Percentiles rank a stretch among this genome's conserved stretches.
Conservation (phyloP, 1,140 invertebrate species). For the Drosophila yakuba region DNA sequence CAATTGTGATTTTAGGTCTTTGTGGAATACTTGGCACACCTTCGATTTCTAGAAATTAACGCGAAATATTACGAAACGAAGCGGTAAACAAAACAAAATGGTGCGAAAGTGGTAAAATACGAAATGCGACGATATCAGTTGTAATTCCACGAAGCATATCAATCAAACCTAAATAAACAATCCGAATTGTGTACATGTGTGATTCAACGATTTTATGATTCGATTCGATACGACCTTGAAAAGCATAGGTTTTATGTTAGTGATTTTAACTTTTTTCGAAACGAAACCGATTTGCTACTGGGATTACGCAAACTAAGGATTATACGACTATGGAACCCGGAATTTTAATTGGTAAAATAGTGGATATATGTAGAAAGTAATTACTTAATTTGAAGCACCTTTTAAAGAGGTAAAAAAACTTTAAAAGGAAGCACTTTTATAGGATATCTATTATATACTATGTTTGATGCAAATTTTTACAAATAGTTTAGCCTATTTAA, state of each 20-base stretch:
- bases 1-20: slow-evolving; percentile 17
- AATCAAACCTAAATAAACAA: slow-evolving; percentile 35
- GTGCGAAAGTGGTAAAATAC: slow-evolving; percentile 36
- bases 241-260: slow-evolving; percentile 28
- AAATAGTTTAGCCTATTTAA: no score
- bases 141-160: slow-evolving; percentile 23
- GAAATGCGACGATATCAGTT: slow-evolving; percentile 29
- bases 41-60: slow-evolving; percentile 54
- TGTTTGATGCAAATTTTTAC: no score
- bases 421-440: no score
- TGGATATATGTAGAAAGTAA: no score
- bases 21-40: slow-evolving; percentile 42
- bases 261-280: slow-evolving; percentile 38
- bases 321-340: slow-evolving; percentile 72
- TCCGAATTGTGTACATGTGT: slow-evolving; percentile 44
- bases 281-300: slow-evolving; percentile 36
- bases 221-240: slow-evolving; percentile 27
- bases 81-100: slow-evolving; percentile 28
- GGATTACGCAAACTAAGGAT: slow-evolving; percentile 37
- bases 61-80: slow-evolving; percentile 51
- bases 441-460: no score
- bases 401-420: no score
- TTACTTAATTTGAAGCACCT: no score
- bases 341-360: slow-evolving; percentile 75
- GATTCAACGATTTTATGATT: slow-evolving; percentile 52